Evolutionary conservation across 2,113 vertebrate genomes (phyloP), one percentile per base, ranked within the genome.

Genomic region (Microtus ochrogaster): DNA sequence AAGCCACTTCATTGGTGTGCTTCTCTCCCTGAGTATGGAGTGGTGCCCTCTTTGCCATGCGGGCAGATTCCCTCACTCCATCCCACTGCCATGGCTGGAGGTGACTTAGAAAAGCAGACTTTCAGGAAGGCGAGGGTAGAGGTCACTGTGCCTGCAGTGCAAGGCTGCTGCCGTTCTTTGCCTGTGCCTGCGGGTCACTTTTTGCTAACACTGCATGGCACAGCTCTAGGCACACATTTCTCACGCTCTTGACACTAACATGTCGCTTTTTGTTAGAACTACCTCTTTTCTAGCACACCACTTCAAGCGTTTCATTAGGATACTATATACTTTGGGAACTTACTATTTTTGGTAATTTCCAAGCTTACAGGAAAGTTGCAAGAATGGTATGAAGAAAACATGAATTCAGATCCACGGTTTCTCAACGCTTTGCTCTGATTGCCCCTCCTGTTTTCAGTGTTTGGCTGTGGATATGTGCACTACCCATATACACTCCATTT

Each of bases 261-360:
- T 77, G 58, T 86, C 61, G 3, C 47, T 93, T 81, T 33, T 84
- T 47, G 4, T 63, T 55, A 82, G 55, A 70, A 47, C 7, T 22
- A 47, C 3, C 1, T 79, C 84, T 89, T 94, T 44, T 52, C 5
- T 74, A 44, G 63, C 49, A 65, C 14, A 61, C 9, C 17, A 47
- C 7, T 87, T 65, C 26, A 81, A 89, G 66, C 9, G 30, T 88
- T 70, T 89, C 36, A 72, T 44, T 58, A 63, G 77, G 33, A 33
- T 61, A 44, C 6, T 73, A 17, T 22, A 41, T 76, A 55, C 5
- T 79, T 94, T 82, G 72, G 5, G 36, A 58, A 72, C 24, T 76
- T 76, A 49, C 22, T 68, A 30, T 87, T 95, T 92, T 84, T 73
- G 78, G 91, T 78, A 90, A 66, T 76, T 74, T 70, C n/a, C n/a